phyloP scores from a whole-genome alignment of 2,113 vertebrate genomes.

The Siphamia tubifer region DNA sequence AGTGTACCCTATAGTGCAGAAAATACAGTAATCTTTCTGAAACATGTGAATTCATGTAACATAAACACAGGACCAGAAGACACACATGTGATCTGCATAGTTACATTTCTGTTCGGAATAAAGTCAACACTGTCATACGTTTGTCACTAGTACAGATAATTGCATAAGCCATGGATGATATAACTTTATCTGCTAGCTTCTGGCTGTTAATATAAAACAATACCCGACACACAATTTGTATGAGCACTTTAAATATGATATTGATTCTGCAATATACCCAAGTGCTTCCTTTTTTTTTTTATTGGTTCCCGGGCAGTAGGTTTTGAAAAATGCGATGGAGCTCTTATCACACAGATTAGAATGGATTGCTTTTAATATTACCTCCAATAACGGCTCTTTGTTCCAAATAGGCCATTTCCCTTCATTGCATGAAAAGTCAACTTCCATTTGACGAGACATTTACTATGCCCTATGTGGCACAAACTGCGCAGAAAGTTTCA shows the following conservation, averaged over 20 bases:
- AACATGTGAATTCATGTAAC: too few relatives aligned
- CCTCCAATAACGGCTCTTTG: constrained; percentile 51
- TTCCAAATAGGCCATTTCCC: constrained; percentile 58
- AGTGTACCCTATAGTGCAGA: too few relatives aligned
- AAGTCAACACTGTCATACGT: constrained; percentile 14
- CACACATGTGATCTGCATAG: too few relatives aligned
- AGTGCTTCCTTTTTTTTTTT: constrained; percentile 51
- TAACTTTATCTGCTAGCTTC: constrained; percentile 32
- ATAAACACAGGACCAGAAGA: too few relatives aligned
- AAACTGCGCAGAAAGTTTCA: constrained; percentile 48
- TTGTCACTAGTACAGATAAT: constrained; percentile 10
- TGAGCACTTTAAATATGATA: constrained; percentile 63
- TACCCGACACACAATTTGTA: constrained; percentile 37
- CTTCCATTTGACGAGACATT: constrained; percentile 65
- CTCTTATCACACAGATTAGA: constrained; percentile 64
- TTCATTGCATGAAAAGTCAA: constrained; percentile 58
- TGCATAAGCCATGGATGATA: constrained; percentile 7
- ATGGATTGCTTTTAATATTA: constrained; percentile 73
- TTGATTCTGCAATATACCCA: constrained; percentile 62
- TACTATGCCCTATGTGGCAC: constrained; percentile 33
- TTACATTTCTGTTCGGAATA: constrained; percentile 9
- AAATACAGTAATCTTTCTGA: too few relatives aligned
- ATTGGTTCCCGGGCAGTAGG: constrained; percentile 36
- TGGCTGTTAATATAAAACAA: constrained; percentile 57
- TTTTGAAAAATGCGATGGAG: constrained; percentile 52